Percentiles rank a stretch among this genome's conserved stretches.
phyloP scores from a whole-genome alignment of 2,888 invertebrate genomes.

The Apeira syringaria region DNA sequence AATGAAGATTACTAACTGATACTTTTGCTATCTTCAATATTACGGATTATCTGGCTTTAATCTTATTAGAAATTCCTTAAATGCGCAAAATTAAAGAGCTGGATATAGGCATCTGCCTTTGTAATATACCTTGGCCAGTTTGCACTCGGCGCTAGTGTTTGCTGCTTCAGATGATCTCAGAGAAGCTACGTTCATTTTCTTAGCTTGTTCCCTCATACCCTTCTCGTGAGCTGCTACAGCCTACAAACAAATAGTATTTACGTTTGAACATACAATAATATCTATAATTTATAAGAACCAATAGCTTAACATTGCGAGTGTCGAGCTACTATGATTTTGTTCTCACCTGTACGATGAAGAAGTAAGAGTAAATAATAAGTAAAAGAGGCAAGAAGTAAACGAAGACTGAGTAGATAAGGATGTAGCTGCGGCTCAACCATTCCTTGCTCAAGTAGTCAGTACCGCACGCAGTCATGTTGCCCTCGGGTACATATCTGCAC shows the following conservation, averaged over 20 bases:
- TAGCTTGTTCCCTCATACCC: slow-evolving; percentile 94
- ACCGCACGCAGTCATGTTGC: slow-evolving; percentile 96
- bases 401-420: slow-evolving; percentile 90
- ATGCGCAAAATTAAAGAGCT: no score
- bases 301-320: no score
- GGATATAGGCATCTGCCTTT: no score
- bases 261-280: no score
- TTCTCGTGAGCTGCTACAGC: slow-evolving; percentile 94
- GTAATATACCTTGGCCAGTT: slow-evolving; percentile 89
- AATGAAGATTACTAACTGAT: neutral
- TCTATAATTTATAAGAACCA: no score
- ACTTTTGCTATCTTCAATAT: no score
- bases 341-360: slow-evolving; percentile 91
- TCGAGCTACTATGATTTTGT: no score
- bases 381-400: slow-evolving; percentile 90
- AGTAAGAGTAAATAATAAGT: slow-evolving; percentile 93
- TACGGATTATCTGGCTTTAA: neutral
- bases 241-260: slow-evolving; percentile 69
- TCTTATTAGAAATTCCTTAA: neutral
- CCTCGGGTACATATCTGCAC: slow-evolving; percentile 94
- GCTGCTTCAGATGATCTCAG: slow-evolving; percentile 90
- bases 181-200: slow-evolving; percentile 96
- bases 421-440: slow-evolving; percentile 90
- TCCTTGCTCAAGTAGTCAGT: slow-evolving; percentile 93
- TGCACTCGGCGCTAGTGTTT: slow-evolving; percentile 92